Base-by-base conservation (phyloP, 2,888 invertebrate genomes). In the Caradrina clavipalpis region DNA sequence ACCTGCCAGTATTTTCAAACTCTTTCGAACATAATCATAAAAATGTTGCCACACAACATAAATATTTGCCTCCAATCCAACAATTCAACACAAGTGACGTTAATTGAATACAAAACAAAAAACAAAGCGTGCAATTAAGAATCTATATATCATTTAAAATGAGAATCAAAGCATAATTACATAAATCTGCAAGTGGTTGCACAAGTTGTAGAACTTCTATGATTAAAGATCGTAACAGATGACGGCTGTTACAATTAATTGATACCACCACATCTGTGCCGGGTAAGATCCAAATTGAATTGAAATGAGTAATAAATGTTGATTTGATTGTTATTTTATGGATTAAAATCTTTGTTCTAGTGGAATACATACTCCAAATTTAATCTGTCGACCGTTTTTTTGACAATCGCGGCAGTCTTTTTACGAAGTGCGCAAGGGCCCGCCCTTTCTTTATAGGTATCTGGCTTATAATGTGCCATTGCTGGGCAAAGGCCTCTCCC, bases 131-230 rank as follows among this genome's bases (percentile, higher is more conserved):
- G 22, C 64, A 65, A 65, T 80, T 13, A 57, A 57, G 53, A 51
- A 55, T 55, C 54, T 22, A 69, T 80, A 76, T 21, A 76, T 77
- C 54, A 77, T 49, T 47, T 17, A 10, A 58, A 71, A 67, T 56
- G 54, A 62, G 58, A 70, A 69, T 59, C n/a, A 65, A 67, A 75
- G 56, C 19, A 69, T 61, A 71, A 78, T 81, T 73, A 83, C 56
- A 69, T 61, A 60, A 79, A 81, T 69, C 69, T 69, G 66, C 67
- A 67, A 70, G 56, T 53, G 15, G 77, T 59, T 72, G 59, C 72
- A 59, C 71, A 79, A 82, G 66, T 79, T 70, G 63, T 69, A 54
- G 60, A 82, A 84, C 66, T 84, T 76, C 74, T 78, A 78, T 81
- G 83, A 81, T 83, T 71, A 70, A 53, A 68, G 71, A 67, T 66